Evolutionary conservation across 2,888 invertebrate genomes (phyloP), one percentile per base, ranked within the genome.

Genomic region (Thymelicus lineola): DNA sequence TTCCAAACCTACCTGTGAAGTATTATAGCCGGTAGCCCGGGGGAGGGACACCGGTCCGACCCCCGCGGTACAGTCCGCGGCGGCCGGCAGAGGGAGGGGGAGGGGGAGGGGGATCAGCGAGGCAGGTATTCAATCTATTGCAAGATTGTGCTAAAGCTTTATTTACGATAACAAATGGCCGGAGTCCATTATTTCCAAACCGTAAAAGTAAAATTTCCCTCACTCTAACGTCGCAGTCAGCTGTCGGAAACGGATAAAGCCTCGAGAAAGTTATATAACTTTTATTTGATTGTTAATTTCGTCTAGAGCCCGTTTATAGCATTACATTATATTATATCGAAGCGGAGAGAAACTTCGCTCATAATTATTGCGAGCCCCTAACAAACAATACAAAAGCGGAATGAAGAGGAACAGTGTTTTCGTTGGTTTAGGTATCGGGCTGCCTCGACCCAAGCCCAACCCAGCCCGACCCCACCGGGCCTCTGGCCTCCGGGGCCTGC

Each of bases 231-330:
- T 28, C 62, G 57, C 57, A 48, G 55, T 46, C 55, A 57, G 57
- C 57, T 38, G 55, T 46, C 55, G 62, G 68, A 62, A 62, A 61
- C 57, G 62, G 57, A 50, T 38, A 50, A 69, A 58, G 58, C 58
- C 42, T 57, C 36, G 48, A 59, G 50, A 70, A 70, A 70, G 59
- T 70, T n/a, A n/a, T n/a, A n/a, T n/a, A n/a, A n/a, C n/a, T n/a
- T 70, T 70, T 65, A 70, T 70, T 65, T 60, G 70, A 59, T 64
- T 64, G 42, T 70, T 63, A 63, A 64, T 64, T 70, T 64, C 64
- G 48, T 64, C 62, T 57, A 38, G 20, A 48, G 62, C 55, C 61
- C 68, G 68, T 55, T 64, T 64, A 45, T 48, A 53, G 62, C 55
- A 35, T 64, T 60, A 60, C 64, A 64, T 65, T 70, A 50, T 64